phyloP scores from a whole-genome alignment of 2,888 invertebrate species.

The Ischnura elegans region DNA sequence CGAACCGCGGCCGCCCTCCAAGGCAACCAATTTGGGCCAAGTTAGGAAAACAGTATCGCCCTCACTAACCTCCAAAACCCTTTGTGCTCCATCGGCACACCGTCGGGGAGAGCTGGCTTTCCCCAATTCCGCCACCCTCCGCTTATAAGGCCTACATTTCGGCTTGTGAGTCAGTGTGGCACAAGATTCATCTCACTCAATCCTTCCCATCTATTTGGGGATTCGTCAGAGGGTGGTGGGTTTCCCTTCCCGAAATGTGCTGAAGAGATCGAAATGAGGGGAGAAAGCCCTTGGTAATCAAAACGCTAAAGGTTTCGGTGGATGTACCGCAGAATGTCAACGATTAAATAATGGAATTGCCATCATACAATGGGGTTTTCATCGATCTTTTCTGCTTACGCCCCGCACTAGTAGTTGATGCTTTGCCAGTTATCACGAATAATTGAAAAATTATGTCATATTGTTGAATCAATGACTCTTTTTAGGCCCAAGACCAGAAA shows the following conservation, averaged over 20 bases:
- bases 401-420: no score
- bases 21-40: slow-evolving; percentile 56
- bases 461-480: no score
- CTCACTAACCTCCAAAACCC: slow-evolving; percentile 8
- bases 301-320: neutral
- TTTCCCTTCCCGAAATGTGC: neutral
- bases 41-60: slow-evolving; percentile 45
- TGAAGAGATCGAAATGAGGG: neutral
- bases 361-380: no score
- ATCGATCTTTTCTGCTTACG: no score
- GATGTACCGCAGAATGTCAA: neutral
- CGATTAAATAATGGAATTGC: no score
- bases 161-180: slow-evolving; percentile 60
- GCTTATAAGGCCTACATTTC: slow-evolving; percentile 50
- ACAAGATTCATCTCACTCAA: slow-evolving; percentile 26
- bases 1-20: neutral
- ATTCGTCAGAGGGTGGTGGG: neutral
- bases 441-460: no score
- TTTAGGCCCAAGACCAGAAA: no score
- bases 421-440: no score
- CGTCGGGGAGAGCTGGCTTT: neutral
- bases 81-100: neutral
- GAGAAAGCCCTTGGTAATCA: neutral
- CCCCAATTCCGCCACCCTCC: neutral
- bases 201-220: neutral